Percentiles rank a stretch among this genome's conserved stretches.
Conservation (phyloP, 2,113 vertebrate species). For the Dicaeum eximium region DNA sequence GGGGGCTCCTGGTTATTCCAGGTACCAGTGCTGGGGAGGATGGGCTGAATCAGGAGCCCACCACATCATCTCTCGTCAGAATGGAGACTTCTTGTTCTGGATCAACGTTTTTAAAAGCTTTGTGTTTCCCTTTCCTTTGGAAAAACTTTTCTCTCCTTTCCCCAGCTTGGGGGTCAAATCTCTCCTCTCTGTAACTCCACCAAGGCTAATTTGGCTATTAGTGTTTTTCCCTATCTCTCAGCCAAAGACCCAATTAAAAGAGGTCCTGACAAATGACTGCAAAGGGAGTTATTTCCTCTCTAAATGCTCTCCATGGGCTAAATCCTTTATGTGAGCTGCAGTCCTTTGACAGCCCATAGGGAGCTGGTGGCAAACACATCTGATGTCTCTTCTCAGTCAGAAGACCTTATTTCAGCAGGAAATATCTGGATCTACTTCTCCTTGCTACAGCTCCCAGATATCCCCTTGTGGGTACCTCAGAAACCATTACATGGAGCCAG, state of each 20-base stretch:
- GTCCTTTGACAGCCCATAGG: conserved; percentile 27
- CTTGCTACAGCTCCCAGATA: neutral
- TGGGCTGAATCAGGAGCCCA: neutral
- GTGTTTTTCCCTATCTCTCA: neutral
- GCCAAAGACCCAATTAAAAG: conserved; percentile 8
- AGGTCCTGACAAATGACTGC: neutral
- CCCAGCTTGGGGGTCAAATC: neutral
- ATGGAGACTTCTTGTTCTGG: neutral
- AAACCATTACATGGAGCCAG: neutral
- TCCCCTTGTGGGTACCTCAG: neutral
- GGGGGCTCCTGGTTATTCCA: neutral
- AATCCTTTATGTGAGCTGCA: neutral
- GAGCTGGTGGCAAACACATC: conserved; percentile 19
- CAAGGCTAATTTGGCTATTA: neutral
- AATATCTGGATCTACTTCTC: conserved; percentile 15
- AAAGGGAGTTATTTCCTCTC: conserved; percentile 15
- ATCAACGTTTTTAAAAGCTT: neutral
- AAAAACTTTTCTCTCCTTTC: neutral
- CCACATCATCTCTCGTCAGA: neutral
- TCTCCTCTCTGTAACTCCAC: neutral
- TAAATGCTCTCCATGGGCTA: conserved; percentile 21
- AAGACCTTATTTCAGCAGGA: conserved; percentile 19
- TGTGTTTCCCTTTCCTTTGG: neutral
- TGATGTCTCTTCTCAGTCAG: conserved; percentile 16
- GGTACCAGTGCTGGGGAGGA: neutral